Base-by-base conservation (phyloP, 2,888 invertebrate species). In the Silvanus unidentatus region DNA sequence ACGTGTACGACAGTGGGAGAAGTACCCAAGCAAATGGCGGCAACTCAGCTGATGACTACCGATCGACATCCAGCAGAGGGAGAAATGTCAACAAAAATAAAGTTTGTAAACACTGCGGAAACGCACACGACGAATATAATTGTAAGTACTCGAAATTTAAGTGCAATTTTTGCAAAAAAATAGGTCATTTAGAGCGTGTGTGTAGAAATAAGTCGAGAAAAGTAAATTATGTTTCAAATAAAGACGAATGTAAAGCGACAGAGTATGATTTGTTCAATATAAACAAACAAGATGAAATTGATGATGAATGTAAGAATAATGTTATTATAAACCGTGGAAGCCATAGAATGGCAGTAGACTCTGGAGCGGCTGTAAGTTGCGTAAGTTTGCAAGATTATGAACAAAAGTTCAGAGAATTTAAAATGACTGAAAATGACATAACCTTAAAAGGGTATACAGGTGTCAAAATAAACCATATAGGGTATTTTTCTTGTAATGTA, bases 371-470 rank as follows among this genome's bases (percentile, higher is more conserved):
- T 16, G 27, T 39, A 2, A 22, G 10, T 5, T 8, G 10, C 9
- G 22, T 39, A 8, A 39, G 14, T 10, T 5, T 22, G 8, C 3
- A 39, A 5, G 4, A 8, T 27, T 39, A 22, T 34, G 5, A 16
- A 11, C 32, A 35, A 6, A 10, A 42, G 15, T 42, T 42, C 10
- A 15, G 16, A 2, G 16, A 16, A 3, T 12, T 22, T 22, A 22
- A 11, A 16, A 3, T 34, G 5, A 10, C 34, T 34, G n/a, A 16
- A 3, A 16, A 35, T 10, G 32, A 42, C 16, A 16, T 16, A 10
- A 35, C 32, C 10, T 16, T 34, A 14, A 12, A 42, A 42, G 34
- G 29, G 35, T 42, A 43, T 16, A 29, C 15, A 16, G 43, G 43
- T 9, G 37, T 11, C 13, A 11, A 29, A 14, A 30, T 35, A 15